Percentiles rank a stretch among this genome's conserved stretches.
Evolutionary conservation across 1,140 invertebrate genomes (phyloP).

Genomic region (Octopus sinensis): DNA sequence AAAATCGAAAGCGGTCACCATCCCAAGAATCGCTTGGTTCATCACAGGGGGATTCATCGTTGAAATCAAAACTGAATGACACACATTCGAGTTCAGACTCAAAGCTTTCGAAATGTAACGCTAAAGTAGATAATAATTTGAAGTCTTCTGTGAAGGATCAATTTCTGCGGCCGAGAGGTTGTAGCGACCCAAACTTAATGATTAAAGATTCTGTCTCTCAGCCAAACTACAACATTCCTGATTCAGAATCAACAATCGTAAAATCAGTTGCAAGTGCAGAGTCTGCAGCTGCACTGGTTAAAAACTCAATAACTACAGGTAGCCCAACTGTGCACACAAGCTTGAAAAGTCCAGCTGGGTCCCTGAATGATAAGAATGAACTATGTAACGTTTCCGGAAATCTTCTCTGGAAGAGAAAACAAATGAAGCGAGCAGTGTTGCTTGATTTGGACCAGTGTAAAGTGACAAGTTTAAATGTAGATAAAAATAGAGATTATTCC

Average conservation of each 20-base stretch:
- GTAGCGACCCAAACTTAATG: background rate
- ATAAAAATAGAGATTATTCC: background rate
- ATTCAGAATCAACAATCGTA: no score
- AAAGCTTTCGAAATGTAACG: background rate
- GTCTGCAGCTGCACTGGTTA: conserved; percentile 3
- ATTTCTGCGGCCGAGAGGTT: background rate
- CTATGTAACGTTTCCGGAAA: conserved; percentile 31
- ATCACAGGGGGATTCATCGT: background rate
- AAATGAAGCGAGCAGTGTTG: conserved; percentile 21
- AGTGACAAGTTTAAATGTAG: background rate
- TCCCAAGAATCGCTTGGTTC: conserved; percentile 7
- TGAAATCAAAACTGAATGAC: background rate
- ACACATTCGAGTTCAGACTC: background rate
- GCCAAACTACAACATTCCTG: no score
- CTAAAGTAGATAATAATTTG: background rate
- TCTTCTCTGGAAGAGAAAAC: conserved; percentile 38
- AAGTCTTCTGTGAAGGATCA: background rate
- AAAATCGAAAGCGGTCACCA: conserved; percentile 16
- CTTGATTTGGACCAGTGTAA: background rate
- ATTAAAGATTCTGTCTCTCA: background rate
- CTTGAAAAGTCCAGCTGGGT: background rate
- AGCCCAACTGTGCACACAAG: background rate
- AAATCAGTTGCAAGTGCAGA: no score
- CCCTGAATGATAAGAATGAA: conserved; percentile 7
- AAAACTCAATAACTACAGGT: conserved; percentile 1